These are phyloP conservation scores for Silurus meridionalis DNA, from an alignment of 2,113 vertebrate species.

Conservation along the genomic window DNA sequence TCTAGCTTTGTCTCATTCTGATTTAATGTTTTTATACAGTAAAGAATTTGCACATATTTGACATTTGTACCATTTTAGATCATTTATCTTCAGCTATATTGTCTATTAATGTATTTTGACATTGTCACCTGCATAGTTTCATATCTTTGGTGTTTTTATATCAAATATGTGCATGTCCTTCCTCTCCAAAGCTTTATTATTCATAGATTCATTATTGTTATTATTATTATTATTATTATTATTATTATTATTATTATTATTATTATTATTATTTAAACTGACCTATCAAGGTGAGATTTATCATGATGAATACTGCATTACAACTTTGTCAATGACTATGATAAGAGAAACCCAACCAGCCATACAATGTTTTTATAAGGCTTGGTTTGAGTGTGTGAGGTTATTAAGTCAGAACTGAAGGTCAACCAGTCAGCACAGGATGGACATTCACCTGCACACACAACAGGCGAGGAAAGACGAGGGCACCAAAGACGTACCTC, in stretches of 20 bases:
- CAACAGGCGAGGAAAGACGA: slow-evolving; percentile 35
- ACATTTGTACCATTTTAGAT: too few species aligned
- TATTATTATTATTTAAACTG: background rate
- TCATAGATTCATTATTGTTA: background rate
- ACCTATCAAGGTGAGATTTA: background rate
- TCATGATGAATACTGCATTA: background rate
- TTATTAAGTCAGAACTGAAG: slow-evolving; percentile 26
- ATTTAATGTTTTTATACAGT: too few species aligned
- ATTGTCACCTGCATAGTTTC: too few species aligned
- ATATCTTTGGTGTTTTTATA: too few species aligned
- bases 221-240: background rate
- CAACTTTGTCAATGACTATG: background rate
- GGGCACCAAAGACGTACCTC: background rate
- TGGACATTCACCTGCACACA: slow-evolving; percentile 43
- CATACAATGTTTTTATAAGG: slow-evolving; percentile 10
- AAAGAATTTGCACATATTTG: too few species aligned
- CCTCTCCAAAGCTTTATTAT: too few species aligned
- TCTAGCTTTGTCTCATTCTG: too few species aligned
- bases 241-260: background rate
- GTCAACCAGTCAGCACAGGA: slow-evolving; percentile 40
- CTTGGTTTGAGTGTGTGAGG: slow-evolving; percentile 35
- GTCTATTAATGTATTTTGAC: too few species aligned
- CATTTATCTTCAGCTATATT: too few species aligned
- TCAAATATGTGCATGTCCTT: too few species aligned
- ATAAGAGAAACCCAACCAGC: background rate